Conservation (phyloP, 2,113 vertebrate species). For the Gnathonemus longibarbis region DNA sequence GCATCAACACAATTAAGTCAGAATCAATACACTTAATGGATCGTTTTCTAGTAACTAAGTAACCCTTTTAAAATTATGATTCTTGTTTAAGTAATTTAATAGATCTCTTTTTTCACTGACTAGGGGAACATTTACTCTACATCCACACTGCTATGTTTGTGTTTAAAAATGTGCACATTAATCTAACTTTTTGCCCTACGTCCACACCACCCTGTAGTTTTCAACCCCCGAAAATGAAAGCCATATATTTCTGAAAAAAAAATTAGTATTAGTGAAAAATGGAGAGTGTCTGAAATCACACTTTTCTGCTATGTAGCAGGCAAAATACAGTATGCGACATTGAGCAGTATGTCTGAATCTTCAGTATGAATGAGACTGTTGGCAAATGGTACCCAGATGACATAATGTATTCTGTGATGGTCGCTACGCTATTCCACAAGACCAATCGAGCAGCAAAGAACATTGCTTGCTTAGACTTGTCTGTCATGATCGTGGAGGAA, state of each 20-base stretch:
- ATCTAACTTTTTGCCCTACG: background rate
- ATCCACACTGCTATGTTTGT: background rate
- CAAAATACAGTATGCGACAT: background rate
- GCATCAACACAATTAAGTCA: background rate
- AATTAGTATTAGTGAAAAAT: background rate
- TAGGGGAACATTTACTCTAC: background rate
- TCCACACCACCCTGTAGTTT: background rate
- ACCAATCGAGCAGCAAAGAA: background rate
- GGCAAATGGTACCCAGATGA: background rate
- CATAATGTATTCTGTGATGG: background rate
- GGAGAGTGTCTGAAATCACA: background rate
- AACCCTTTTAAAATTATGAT: background rate
- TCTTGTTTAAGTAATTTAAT: background rate
- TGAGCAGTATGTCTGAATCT: background rate
- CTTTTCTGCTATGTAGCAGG: background rate
- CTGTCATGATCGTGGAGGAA: background rate
- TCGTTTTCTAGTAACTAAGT: background rate
- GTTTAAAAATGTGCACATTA: background rate
- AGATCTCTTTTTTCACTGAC: background rate
- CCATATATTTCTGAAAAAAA: background rate
- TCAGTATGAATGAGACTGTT: background rate
- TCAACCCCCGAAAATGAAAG: background rate
- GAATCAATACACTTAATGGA: background rate
- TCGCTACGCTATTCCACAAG: background rate
- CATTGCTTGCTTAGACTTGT: background rate